phyloP scores from a whole-genome alignment of 2,888 invertebrate species.

The Nebria salina region DNA sequence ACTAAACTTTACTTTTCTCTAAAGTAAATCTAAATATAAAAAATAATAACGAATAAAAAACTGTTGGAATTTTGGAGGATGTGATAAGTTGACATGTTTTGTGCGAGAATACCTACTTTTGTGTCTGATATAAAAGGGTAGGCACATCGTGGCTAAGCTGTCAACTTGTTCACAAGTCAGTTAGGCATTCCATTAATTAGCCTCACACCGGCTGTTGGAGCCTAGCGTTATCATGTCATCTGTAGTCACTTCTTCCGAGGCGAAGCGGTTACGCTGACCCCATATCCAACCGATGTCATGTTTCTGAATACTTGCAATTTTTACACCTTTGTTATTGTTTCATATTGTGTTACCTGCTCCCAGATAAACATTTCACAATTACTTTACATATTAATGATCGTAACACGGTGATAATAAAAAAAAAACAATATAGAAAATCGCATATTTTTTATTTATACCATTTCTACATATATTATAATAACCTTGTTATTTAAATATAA shows the following conservation, averaged over 20 bases:
- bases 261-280: background rate
- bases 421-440: background rate
- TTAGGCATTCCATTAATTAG: constrained; percentile 33
- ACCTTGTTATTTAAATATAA: too few relatives aligned
- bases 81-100: background rate
- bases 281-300: constrained; percentile 24
- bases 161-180: constrained; percentile 12
- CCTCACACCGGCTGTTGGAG: background rate
- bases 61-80: background rate
- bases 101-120: background rate
- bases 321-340: constrained; percentile 33
- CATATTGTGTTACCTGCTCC: background rate
- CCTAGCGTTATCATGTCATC: constrained; percentile 32
- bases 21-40: background rate
- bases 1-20: too few relatives aligned
- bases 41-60: background rate
- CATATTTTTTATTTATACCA: background rate
- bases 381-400: background rate
- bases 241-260: constrained; percentile 14
- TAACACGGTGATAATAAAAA: background rate
- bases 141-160: constrained; percentile 10
- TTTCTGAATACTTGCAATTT: constrained; percentile 28
- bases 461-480: too few relatives aligned
- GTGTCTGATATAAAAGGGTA: background rate
- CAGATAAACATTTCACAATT: background rate